A percentile compares a stretch with the other conserved stretches of the same genome.
These are phyloP conservation scores for Hoplostethus atlanticus DNA, from an alignment of 2,797 vertebrate species.

Conservation along the genomic window DNA sequence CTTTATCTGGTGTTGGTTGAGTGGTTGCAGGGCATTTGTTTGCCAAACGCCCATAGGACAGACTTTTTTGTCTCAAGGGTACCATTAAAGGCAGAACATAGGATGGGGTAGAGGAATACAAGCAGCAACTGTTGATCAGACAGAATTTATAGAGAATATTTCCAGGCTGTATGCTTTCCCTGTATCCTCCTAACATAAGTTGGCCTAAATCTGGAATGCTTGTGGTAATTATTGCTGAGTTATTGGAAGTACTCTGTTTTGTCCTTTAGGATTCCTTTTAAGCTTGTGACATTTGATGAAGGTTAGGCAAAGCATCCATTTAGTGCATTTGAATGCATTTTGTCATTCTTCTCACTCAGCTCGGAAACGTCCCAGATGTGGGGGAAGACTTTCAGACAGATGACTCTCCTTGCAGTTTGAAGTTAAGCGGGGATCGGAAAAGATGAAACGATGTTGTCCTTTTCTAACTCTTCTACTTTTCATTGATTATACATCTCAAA, in stretches of 20 bases:
- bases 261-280: too few species aligned
- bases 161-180: slow-evolving; percentile 8
- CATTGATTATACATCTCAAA: too few species aligned
- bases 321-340: slow-evolving; percentile 1
- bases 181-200: not conserved
- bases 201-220: too few species aligned
- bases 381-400: slow-evolving; percentile 36
- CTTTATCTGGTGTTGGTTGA: slow-evolving; percentile 43
- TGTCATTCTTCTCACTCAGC: not conserved
- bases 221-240: too few species aligned
- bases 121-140: slow-evolving; percentile 70
- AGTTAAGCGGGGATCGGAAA: slow-evolving; percentile 31
- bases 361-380: slow-evolving; percentile 31
- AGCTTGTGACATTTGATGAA: too few species aligned
- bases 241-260: too few species aligned
- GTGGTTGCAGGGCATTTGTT: slow-evolving; percentile 62
- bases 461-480: too few species aligned
- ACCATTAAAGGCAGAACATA: slow-evolving; percentile 50
- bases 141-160: slow-evolving; percentile 47
- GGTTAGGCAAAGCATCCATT: not conserved
- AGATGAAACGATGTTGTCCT: not conserved
- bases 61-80: slow-evolving; percentile 68
- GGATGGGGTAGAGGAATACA: slow-evolving; percentile 34
- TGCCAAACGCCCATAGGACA: slow-evolving; percentile 55
- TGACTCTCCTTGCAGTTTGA: slow-evolving; percentile 18